phyloP scores from a whole-genome alignment of 2,888 invertebrate species.

The Rambutsinella grinnellia region DNA sequence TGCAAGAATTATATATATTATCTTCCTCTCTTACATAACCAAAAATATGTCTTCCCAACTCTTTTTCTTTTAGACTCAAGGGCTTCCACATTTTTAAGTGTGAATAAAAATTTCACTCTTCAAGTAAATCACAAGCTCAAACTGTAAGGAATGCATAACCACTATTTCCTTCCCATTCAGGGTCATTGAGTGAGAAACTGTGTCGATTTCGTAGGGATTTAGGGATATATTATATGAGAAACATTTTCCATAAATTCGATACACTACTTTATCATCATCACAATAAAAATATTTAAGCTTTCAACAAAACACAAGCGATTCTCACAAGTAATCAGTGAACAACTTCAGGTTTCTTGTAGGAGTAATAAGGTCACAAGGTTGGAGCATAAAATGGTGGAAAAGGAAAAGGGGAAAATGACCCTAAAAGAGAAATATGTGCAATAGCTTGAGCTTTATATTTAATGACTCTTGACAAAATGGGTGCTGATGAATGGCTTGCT shows the following conservation, averaged over 20 bases:
- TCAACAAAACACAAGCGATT: too few relatives aligned
- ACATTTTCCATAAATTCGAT: constrained; percentile 6
- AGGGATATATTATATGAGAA: too few relatives aligned
- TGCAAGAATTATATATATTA: neutral
- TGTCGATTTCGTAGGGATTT: constrained; percentile 37
- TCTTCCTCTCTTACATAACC: too few relatives aligned
- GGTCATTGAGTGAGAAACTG: constrained; percentile 34
- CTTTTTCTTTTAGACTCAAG: constrained; percentile 9
- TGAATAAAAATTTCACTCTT: too few relatives aligned
- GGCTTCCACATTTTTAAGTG: constrained; percentile 22
- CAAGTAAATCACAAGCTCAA: too few relatives aligned
- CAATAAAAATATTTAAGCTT: too few relatives aligned
- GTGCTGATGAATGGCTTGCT: too few relatives aligned
- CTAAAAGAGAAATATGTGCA: neutral
- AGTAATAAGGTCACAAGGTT: constrained; percentile 43
- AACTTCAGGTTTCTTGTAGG: constrained; percentile 34
- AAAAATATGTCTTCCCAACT: neutral
- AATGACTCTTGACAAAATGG: too few relatives aligned
- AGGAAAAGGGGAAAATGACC: neutral
- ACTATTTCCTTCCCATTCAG: constrained; percentile 41
- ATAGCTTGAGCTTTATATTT: neutral
- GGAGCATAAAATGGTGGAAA: constrained; percentile 16
- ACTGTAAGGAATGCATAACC: too few relatives aligned
- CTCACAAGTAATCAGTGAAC: too few relatives aligned
- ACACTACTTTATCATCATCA: constrained; percentile 15